These are phyloP conservation scores for Echinarachnius parma DNA, from an alignment of 53 echinoderm and acorn worm genomes.

Conservation along the genomic window DNA sequence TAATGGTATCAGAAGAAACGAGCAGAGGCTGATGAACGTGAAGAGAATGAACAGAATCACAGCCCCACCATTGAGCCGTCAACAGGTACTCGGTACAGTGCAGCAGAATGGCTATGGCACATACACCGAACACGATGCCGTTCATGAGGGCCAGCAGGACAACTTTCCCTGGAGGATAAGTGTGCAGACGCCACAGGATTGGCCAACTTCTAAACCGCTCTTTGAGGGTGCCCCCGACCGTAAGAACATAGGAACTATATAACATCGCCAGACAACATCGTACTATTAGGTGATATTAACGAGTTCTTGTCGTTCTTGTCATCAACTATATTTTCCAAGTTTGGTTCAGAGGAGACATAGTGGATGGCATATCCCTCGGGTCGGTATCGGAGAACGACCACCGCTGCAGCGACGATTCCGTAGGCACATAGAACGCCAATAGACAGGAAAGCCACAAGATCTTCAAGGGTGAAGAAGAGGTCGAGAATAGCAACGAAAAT, in stretches of 20 bases:
- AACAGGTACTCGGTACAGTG: background rate
- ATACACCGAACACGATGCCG: constrained; percentile 39
- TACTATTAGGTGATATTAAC: too few species aligned
- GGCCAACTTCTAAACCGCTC: constrained; percentile 17
- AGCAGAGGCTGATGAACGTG: constrained; percentile 11
- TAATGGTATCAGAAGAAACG: constrained; percentile 65
- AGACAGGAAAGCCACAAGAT: constrained; percentile 62
- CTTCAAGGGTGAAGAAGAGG: constrained; percentile 46
- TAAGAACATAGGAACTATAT: background rate
- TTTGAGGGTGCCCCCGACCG: constrained; percentile 20
- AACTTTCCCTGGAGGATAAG: constrained; percentile 48
- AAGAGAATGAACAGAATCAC: constrained; percentile 24
- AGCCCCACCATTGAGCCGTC: constrained; percentile 56
- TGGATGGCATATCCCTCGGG: constrained; percentile 37
- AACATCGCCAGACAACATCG: too few species aligned
- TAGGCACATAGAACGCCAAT: constrained; percentile 67
- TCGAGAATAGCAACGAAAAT: constrained; percentile 44
- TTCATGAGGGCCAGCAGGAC: constrained; percentile 44
- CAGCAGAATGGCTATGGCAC: constrained; percentile 15
- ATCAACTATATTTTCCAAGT: too few species aligned
- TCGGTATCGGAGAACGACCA: constrained; percentile 57
- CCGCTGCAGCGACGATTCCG: constrained; percentile 58
- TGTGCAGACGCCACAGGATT: constrained; percentile 32
- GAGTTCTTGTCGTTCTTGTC: too few species aligned
- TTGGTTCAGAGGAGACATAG: too few species aligned